Evolutionary conservation across 2,797 vertebrate genomes (phyloP).

Genomic region (Hapalemur alaotrensis): DNA sequence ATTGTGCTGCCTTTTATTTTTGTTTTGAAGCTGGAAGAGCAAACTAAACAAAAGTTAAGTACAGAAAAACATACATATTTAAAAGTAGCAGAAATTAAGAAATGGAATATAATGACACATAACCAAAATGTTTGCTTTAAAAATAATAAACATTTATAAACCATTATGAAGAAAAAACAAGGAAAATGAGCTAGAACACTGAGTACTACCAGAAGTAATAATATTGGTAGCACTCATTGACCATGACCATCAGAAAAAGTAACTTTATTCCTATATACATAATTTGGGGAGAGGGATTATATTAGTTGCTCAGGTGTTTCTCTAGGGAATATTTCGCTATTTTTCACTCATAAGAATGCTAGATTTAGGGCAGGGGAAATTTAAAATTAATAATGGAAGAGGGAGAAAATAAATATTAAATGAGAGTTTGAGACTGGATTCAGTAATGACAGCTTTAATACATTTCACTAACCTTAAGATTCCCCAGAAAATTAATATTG

Average conservation of each 20-base stretch:
- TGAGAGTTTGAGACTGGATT: not conserved
- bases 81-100: not conserved
- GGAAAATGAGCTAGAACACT: not conserved
- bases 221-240: not conserved
- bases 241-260: not conserved
- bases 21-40: not conserved
- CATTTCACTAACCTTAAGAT: not conserved
- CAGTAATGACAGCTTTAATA: not conserved
- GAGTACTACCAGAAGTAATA: not conserved
- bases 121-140: not conserved
- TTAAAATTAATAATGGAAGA: not conserved
- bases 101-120: not conserved
- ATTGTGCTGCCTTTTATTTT: not conserved
- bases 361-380: not conserved
- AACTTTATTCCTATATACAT: not conserved
- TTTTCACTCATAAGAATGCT: not conserved
- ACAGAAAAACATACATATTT: not conserved
- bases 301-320: not conserved
- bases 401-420: not conserved
- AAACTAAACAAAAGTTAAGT: not conserved
- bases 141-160: not conserved
- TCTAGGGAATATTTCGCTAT: not conserved
- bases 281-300: not conserved
- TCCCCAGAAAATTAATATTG: not conserved
- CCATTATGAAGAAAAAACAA: not conserved